A percentile compares a stretch with the other conserved stretches of the same genome.
phyloP scores from a whole-genome alignment of 2,113 vertebrate genomes.

The Amphiprion percula region DNA sequence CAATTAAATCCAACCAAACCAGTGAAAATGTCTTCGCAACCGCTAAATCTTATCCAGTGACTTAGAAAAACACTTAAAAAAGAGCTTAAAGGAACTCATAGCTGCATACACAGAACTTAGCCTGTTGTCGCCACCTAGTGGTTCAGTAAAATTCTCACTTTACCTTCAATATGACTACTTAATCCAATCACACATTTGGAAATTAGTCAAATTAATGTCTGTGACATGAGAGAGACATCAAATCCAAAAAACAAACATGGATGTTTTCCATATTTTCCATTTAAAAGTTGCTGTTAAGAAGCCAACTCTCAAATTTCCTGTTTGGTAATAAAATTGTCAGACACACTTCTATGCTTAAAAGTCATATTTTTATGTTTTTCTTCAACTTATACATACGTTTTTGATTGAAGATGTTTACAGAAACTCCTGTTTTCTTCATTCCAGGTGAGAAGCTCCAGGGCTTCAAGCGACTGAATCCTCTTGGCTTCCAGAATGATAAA shows the following conservation, averaged over 20 bases:
- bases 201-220: no score
- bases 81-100: not conserved
- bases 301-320: no score
- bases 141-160: not conserved
- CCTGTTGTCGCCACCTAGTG: constrained; percentile 60
- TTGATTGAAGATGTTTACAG: not conserved
- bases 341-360: no score
- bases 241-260: no score
- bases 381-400: not conserved
- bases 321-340: no score
- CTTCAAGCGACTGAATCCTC: constrained; percentile 91
- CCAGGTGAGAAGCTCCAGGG: constrained; percentile 89
- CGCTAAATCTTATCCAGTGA: not conserved
- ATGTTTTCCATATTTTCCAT: no score
- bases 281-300: no score
- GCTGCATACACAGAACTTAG: not conserved
- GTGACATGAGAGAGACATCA: no score
- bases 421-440: constrained; percentile 14
- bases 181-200: not conserved
- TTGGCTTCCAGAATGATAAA: constrained; percentile 89
- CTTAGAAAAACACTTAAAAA: not conserved
- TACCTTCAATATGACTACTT: not conserved
- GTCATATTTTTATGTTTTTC: not conserved
- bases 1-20: not conserved
- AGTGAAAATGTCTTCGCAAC: not conserved